phyloP scores from a whole-genome alignment of 1,140 invertebrate species.

The Andrena cerasifolii region DNA sequence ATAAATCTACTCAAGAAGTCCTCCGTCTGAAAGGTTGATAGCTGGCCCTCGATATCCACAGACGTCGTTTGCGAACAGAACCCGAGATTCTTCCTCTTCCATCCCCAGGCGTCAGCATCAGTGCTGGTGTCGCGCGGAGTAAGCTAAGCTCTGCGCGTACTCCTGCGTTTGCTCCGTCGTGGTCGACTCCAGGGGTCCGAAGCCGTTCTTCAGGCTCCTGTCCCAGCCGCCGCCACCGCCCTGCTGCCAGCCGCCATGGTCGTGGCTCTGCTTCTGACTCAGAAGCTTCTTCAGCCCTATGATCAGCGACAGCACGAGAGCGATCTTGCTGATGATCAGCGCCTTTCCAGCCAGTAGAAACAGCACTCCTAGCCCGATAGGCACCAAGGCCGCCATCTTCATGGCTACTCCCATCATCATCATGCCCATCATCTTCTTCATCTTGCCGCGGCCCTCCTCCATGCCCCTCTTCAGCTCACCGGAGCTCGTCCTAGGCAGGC shows the following conservation, averaged over 20 bases:
- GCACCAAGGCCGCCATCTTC: conserved; percentile 89
- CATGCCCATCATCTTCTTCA: conserved; percentile 93
- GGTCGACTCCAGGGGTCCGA: conserved; percentile 77
- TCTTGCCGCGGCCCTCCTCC: conserved; percentile 90
- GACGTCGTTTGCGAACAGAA: conserved; percentile 11
- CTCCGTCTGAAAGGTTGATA: background rate
- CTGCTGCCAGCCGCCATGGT: conserved; percentile 83
- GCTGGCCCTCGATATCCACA: background rate
- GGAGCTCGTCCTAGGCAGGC: conserved; percentile 87
- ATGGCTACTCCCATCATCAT: conserved; percentile 91
- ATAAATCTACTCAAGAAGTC: background rate
- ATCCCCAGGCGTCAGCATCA: background rate
- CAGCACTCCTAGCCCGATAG: conserved; percentile 88
- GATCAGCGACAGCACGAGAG: conserved; percentile 88
- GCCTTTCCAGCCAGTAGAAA: conserved; percentile 90
- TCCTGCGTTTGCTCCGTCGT: conserved; percentile 72
- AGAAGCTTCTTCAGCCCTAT: conserved; percentile 91
- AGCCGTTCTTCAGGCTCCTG: conserved; percentile 76
- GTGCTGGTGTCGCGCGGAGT: conserved; percentile 79
- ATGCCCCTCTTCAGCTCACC: conserved; percentile 86
- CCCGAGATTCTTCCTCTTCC: background rate
- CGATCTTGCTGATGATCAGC: conserved; percentile 90
- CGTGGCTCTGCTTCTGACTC: conserved; percentile 84
- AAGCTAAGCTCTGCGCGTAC: conserved; percentile 86
- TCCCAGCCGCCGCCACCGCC: conserved; percentile 84